phyloP scores from a whole-genome alignment of 1,140 invertebrate genomes.

The Bombus pascuorum region DNA sequence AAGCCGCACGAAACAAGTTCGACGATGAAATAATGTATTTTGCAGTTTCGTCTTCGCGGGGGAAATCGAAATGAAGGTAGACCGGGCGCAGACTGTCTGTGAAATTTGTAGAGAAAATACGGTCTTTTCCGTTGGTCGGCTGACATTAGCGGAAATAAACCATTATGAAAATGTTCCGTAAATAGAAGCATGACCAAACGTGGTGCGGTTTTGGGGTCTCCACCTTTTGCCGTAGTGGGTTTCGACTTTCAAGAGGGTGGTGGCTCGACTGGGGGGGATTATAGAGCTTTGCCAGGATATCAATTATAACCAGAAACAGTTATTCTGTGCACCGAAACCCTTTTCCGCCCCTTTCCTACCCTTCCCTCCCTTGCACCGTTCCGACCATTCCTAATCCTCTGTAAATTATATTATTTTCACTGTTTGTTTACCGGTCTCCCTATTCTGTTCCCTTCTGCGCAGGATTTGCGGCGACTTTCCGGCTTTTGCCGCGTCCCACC shows the following conservation, averaged over 20 bases:
- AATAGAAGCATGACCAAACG: constrained; percentile 70
- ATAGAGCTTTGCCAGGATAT: constrained; percentile 83
- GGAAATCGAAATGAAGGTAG: constrained; percentile 34
- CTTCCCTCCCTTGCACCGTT: constrained; percentile 58
- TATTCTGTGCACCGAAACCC: constrained; percentile 71
- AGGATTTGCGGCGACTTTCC: constrained; percentile 81
- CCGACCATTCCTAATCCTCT: constrained; percentile 80
- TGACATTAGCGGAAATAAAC: constrained; percentile 67
- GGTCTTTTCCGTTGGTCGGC: constrained; percentile 47
- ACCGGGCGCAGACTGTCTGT: constrained; percentile 15
- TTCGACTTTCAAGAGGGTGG: constrained; percentile 80
- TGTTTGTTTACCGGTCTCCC: constrained; percentile 81
- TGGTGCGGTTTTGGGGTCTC: constrained; percentile 75
- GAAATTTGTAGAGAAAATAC: constrained; percentile 52
- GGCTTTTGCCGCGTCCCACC: constrained; percentile 75
- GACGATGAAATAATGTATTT: constrained; percentile 23
- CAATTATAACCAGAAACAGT: constrained; percentile 82
- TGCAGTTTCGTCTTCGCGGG: constrained; percentile 12
- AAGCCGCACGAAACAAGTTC: background rate
- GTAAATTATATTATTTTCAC: constrained; percentile 83
- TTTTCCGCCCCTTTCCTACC: constrained; percentile 63
- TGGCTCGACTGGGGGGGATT: constrained; percentile 75
- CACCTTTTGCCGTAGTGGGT: constrained; percentile 75
- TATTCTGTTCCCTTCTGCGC: constrained; percentile 76
- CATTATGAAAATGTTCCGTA: constrained; percentile 70